Evolutionary conservation across 2,797 vertebrate genomes (phyloP).

Genomic region (Apogon talboti): DNA sequence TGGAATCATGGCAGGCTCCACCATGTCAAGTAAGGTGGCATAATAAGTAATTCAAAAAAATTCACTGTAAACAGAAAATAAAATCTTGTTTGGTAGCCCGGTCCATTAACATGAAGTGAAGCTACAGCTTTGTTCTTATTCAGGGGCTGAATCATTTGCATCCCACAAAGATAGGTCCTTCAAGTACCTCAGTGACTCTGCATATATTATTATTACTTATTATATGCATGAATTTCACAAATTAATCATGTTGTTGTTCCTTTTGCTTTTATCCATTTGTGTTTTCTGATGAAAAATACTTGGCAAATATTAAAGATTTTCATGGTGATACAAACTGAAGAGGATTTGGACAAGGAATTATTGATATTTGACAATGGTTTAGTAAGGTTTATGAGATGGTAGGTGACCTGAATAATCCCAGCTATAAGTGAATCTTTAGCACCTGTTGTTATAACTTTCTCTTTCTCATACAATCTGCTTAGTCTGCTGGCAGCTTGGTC

Average conservation of each 20-base stretch:
- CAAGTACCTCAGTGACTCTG: neutral
- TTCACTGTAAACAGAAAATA: neutral
- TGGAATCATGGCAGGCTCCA: constrained; percentile 90
- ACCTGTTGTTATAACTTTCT: constrained; percentile 84
- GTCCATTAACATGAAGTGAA: too few species aligned
- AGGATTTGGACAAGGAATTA: too few species aligned
- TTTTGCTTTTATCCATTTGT: too few species aligned
- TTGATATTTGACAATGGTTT: neutral
- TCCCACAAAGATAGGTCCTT: neutral
- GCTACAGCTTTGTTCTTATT: neutral
- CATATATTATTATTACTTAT: too few species aligned
- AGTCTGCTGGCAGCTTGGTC: constrained; percentile 83
- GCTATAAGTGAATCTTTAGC: constrained; percentile 84
- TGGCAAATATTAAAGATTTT: too few species aligned
- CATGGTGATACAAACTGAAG: too few species aligned
- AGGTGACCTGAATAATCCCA: constrained; percentile 88
- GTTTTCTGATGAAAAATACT: too few species aligned
- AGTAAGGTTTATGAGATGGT: neutral
- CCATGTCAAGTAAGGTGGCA: constrained; percentile 85
- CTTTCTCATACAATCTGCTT: constrained; percentile 85
- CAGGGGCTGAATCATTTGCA: neutral
- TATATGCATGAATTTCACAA: too few species aligned
- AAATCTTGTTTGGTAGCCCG: neutral
- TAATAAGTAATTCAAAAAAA: constrained; percentile 12
- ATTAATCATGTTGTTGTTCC: too few species aligned